Evolutionary conservation across 2,797 vertebrate genomes (phyloP), one percentile per base, ranked within the genome.

Genomic region (Macropus fuliginosus): DNA sequence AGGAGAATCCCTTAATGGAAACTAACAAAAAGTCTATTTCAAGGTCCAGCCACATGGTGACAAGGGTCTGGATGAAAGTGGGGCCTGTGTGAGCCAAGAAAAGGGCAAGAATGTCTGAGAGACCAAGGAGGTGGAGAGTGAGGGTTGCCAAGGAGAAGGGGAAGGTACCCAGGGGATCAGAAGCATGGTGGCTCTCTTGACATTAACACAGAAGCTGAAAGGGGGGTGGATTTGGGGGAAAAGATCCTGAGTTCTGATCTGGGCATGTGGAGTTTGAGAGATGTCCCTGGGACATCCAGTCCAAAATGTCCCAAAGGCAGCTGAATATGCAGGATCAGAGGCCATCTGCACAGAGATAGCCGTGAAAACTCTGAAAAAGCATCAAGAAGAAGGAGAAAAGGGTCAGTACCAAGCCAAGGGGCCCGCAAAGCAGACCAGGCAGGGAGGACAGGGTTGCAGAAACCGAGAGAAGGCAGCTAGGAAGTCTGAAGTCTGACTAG

Each of bases 41-140:
- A 94, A 94, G 34, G 94, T 97, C 96, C 95, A 96, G 11, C 52
- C 92, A 96, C 56, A n/a, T 59, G 56, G 96, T 81, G 91, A 94
- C 54, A 96, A 92, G 31, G 11, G 13, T 28, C 55, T 52, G 24
- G 56, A 56, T 27, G 56, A 28, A 28, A 27, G 56, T 56, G 21
- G 56, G 5, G 56, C 27, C 56, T 8, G 24, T 8, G 56, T 6
- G 89, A 95, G 54, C 92, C 91, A 91, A 81, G 97, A 90, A 0
- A 0, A 54, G 46, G n/a, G 56, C 96, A 74, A 27, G 55, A 56
- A 96, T 54, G 28, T 87, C 97, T 96, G 34, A 96, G 94, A 97
- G 1, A 3, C 74, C 27, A 87, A 92, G 93, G 24, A 27, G 54
- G 54, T 56, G 81, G 91, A 92, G 40, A 94, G 81, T 40, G 0